Conservation (phyloP, 2,888 invertebrate genomes). For the Trachelus stipa region DNA sequence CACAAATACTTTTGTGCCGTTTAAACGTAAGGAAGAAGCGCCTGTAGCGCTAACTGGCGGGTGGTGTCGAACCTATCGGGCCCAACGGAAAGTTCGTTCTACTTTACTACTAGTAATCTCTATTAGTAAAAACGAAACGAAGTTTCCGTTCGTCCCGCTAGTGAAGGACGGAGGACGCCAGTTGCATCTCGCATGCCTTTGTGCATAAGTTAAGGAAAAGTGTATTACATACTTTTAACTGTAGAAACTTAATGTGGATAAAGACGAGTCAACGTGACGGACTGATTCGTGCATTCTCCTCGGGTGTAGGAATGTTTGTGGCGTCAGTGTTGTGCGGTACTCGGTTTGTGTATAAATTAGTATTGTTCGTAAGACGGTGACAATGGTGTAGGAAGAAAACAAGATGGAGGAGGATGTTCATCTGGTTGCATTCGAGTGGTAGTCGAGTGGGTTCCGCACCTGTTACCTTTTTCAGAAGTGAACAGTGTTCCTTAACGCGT, state of each 20-base stretch:
- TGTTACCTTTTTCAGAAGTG: slow-evolving; percentile 50
- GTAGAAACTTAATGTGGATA: neutral
- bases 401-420: neutral
- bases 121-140: too few relatives aligned
- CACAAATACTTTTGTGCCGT: neutral
- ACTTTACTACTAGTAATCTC: too few relatives aligned
- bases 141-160: too few relatives aligned
- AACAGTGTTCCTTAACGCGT: slow-evolving; percentile 16
- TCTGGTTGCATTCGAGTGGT: neutral
- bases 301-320: slow-evolving; percentile 35
- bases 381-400: neutral
- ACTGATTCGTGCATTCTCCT: slow-evolving; percentile 24
- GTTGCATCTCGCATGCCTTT: neutral
- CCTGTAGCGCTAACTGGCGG: neutral
- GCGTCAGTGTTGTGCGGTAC: slow-evolving; percentile 24
- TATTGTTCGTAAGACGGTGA: slow-evolving; percentile 36
- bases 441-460: slow-evolving; percentile 37
- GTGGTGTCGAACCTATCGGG: neutral
- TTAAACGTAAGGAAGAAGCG: neutral
- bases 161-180: neutral
- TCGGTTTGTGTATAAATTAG: slow-evolving; percentile 43
- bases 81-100: too few relatives aligned
- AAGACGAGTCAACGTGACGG: neutral
- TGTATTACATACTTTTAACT: neutral
- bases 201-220: neutral